Evolutionary conservation across 2,888 invertebrate species (phyloP).

Genomic region (Synergus japonicus): DNA sequence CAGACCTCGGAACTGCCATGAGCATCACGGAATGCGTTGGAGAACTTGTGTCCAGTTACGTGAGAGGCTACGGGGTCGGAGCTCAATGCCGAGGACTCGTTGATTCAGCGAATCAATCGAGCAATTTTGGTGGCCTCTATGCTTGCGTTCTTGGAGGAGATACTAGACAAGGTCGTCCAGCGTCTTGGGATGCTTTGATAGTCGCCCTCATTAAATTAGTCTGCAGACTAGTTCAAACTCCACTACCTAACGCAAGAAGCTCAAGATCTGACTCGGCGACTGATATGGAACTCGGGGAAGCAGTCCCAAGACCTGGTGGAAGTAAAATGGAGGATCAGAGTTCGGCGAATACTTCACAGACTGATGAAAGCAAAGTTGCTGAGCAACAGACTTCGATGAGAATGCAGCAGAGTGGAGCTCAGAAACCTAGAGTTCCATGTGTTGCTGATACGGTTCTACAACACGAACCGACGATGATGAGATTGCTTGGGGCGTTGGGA

Average conservation of each 20-base stretch:
- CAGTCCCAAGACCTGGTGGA: constrained; percentile 55
- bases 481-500: constrained; percentile 88
- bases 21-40: constrained; percentile 87
- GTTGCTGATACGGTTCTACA: constrained; percentile 88
- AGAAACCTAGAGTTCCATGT: constrained; percentile 80
- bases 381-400: constrained; percentile 78
- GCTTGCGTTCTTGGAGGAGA: constrained; percentile 85
- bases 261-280: constrained; percentile 60
- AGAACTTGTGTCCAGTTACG: constrained; percentile 73
- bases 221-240: constrained; percentile 82
- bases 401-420: constrained; percentile 60
- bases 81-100: constrained; percentile 74
- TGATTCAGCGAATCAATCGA: constrained; percentile 78
- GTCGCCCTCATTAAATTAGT: constrained; percentile 86
- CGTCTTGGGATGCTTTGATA: constrained; percentile 85
- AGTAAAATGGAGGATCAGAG: constrained; percentile 61
- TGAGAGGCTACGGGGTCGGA: constrained; percentile 72
- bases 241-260: constrained; percentile 78
- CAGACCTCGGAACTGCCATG: constrained; percentile 85
- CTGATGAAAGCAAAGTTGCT: constrained; percentile 90
- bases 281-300: constrained; percentile 70
- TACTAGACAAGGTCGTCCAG: constrained; percentile 82
- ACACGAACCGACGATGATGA: constrained; percentile 89
- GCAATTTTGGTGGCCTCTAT: constrained; percentile 87
- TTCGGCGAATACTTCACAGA: constrained; percentile 81